Percentiles rank a stretch among this genome's conserved stretches.
Evolutionary conservation across 2,113 vertebrate genomes (phyloP).

Genomic region (Mesocricetus auratus): DNA sequence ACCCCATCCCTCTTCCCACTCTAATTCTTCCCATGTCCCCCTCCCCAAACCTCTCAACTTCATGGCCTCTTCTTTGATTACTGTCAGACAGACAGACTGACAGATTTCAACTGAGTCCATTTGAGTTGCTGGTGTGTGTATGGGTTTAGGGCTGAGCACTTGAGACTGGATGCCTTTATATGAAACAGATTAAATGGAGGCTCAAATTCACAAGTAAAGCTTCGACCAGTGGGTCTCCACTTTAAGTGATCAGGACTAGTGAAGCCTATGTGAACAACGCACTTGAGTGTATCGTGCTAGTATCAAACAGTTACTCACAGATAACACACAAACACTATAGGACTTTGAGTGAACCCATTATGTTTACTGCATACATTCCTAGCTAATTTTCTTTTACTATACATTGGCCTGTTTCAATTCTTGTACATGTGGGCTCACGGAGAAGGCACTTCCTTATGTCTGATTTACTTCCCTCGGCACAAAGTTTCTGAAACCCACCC

Average conservation of each 20-base stretch:
- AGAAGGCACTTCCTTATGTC: not conserved
- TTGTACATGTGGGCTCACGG: too few relatives aligned
- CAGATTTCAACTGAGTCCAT: slow-evolving; percentile 38
- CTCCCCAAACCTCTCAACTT: not conserved
- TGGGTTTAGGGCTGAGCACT: not conserved
- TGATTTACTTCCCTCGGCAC: not conserved
- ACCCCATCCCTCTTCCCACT: not conserved
- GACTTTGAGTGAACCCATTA: not conserved
- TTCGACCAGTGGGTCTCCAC: not conserved
- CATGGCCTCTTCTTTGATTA: too few relatives aligned
- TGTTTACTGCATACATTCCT: not conserved
- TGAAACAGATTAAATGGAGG: not conserved
- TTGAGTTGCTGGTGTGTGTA: not conserved
- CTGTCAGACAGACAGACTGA: not conserved
- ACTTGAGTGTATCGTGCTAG: not conserved
- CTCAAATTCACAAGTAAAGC: not conserved
- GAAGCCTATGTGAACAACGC: not conserved
- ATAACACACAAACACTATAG: not conserved
- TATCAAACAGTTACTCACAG: slow-evolving; percentile 24
- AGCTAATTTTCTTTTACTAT: not conserved
- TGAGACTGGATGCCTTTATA: not conserved
- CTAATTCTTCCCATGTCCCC: not conserved
- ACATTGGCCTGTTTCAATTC: not conserved
- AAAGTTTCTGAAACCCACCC: not conserved
- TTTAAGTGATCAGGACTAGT: not conserved